Conservation (phyloP, 37 sponge, comb jelly and placozoan genomes). For the Agelas oroides region DNA sequence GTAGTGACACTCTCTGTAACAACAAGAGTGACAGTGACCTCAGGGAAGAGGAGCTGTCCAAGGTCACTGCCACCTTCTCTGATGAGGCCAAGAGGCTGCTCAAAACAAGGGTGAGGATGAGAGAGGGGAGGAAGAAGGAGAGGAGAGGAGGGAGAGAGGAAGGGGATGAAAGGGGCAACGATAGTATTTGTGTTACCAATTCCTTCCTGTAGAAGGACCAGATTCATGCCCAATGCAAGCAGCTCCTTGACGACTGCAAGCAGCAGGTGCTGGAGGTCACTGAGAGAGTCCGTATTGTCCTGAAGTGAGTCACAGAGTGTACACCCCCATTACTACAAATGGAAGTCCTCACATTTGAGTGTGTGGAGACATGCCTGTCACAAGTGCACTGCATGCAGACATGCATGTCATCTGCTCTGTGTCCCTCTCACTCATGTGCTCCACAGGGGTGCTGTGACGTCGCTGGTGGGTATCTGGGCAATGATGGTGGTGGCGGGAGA, state of each 20-base stretch:
- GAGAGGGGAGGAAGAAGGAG: not conserved
- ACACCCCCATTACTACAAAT: too few species aligned
- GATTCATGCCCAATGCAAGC: not conserved
- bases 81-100: conserved; percentile 42
- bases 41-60: conserved; percentile 17
- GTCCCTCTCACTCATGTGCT: too few species aligned
- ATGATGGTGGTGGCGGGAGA: too few species aligned
- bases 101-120: conserved; percentile 7
- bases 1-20: not conserved
- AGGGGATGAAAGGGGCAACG: too few species aligned
- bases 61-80: not conserved
- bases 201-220: conserved; percentile 8
- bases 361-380: too few species aligned
- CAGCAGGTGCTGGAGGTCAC: conserved; percentile 4
- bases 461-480: too few species aligned
- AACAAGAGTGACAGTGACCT: not conserved
- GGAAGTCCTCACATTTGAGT: too few species aligned
- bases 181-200: too few species aligned
- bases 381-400: too few species aligned
- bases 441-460: not conserved
- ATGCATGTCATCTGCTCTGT: too few species aligned
- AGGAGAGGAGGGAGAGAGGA: too few species aligned
- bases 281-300: not conserved
- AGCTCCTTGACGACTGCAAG: conserved; percentile 3
- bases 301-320: not conserved